Conservation (phyloP, 53 echinoderm and acorn worm species). For the Astropecten irregularis region DNA sequence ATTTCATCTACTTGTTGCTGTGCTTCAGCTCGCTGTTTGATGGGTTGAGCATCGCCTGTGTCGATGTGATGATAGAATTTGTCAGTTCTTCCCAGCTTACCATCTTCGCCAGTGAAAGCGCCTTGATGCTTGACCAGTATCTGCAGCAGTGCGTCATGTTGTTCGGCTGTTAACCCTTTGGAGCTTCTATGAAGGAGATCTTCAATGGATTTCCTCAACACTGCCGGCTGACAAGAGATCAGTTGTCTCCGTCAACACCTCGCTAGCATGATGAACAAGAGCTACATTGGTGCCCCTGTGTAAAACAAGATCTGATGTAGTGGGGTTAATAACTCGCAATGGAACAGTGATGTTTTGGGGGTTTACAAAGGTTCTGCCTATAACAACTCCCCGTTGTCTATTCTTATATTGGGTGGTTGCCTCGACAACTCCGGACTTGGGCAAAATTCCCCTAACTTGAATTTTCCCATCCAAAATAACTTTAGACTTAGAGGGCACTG, state of each 20-base stretch:
- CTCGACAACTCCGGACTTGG: background rate
- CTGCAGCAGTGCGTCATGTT: background rate
- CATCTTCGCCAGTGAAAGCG: background rate
- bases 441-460: background rate
- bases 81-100: conserved; percentile 52
- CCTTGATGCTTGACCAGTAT: background rate
- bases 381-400: background rate
- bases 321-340: conserved; percentile 31
- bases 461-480: background rate
- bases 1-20: conserved; percentile 41
- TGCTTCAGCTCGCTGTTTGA: conserved; percentile 36
- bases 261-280: background rate
- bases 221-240: background rate
- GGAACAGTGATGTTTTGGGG: background rate
- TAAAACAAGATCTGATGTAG: conserved; percentile 5
- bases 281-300: conserved; percentile 3
- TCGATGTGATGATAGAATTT: conserved; percentile 51
- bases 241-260: background rate
- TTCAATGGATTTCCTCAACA: background rate
- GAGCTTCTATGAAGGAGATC: conserved; percentile 1
- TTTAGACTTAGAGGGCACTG: background rate
- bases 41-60: conserved; percentile 51
- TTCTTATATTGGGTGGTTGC: background rate
- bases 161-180: background rate
- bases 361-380: conserved; percentile 4